Evolutionary conservation across 2,797 vertebrate genomes (phyloP).

Genomic region (Pseudochirops corinnae): DNA sequence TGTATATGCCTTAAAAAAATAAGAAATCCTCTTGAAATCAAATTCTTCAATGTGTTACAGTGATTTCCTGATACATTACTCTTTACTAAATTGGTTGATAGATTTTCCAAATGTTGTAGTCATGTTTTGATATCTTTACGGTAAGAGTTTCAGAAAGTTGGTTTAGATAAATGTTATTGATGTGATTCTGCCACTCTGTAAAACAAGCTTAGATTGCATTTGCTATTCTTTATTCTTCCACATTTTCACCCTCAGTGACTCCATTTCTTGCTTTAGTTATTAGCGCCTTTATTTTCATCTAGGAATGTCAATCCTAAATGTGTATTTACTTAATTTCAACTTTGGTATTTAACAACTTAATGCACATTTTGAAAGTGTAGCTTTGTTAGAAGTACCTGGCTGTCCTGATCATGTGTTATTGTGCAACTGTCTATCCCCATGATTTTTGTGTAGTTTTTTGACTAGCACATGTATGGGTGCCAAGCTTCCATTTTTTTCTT

Average conservation of each 20-base stretch:
- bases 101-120: constrained; percentile 22
- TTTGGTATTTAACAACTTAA: neutral
- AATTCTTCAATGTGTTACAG: constrained; percentile 8
- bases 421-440: constrained; percentile 37
- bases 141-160: neutral
- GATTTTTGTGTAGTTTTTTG: constrained; percentile 9
- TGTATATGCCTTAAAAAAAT: constrained; percentile 28
- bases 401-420: constrained; percentile 41
- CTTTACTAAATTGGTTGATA: constrained; percentile 49
- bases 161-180: neutral
- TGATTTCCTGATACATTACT: constrained; percentile 11
- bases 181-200: neutral
- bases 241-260: neutral
- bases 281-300: neutral
- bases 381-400: constrained; percentile 33
- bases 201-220: neutral
- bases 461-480: neutral
- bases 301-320: constrained; percentile 15
- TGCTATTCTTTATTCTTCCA: neutral
- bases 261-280: constrained; percentile 25
- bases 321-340: neutral
- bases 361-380: constrained; percentile 27
- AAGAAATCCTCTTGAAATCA: constrained; percentile 47
- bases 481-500: constrained; percentile 45
- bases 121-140: neutral